Evolutionary conservation across 2,888 invertebrate species (phyloP), one percentile per base, ranked within the genome.

Genomic region (Conus canariensis): DNA sequence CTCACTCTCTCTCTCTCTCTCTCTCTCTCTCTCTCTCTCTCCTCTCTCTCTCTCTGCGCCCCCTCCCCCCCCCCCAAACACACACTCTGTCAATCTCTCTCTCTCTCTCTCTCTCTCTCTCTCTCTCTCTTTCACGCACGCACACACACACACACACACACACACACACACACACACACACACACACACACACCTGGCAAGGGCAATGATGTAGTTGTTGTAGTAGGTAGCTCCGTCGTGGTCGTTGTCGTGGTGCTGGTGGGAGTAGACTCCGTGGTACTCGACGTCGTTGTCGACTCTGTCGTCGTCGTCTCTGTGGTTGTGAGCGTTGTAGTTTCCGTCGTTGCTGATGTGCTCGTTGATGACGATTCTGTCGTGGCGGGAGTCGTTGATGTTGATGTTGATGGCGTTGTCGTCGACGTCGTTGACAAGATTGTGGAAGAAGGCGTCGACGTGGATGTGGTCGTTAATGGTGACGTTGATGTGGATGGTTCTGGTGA

Each of bases 401-500:
- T n/a, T n/a, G 89, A 22, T 22, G 91, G 12, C n/a, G 60, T 25
- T 74, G 89, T 59, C 45, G n/a, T n/a, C n/a, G n/a, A n/a, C n/a
- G n/a, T n/a, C n/a, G 67, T 25, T n/a, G 80, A 45, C 10, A 77
- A 45, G 22, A 70, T 7, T 56, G 87, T 67, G 8, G 89, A 74
- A 64, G 77, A 60, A 45, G 89, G 70, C 64, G 90, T 67, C 60
- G 90, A 80, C 85, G 88, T 0, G 58, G 91, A 59, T 45, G 45
- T 45, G 45, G 45, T 82, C 67, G 90, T 64, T 74, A 89, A 77
- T 83, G 88, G 0, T 74, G 91, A 59, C 82, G 87, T 12, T 90
- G 90, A 83, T 64, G 85, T 19, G 77, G 91, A 80, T 59, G 90
- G 19, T 70, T 90, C 56, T 77, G 87, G 3, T 58, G 89, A 86